Percentiles rank a stretch among this genome's conserved stretches.
These are phyloP conservation scores for Cotesia typhae DNA, from an alignment of 1,140 invertebrate species.

Conservation along the genomic window DNA sequence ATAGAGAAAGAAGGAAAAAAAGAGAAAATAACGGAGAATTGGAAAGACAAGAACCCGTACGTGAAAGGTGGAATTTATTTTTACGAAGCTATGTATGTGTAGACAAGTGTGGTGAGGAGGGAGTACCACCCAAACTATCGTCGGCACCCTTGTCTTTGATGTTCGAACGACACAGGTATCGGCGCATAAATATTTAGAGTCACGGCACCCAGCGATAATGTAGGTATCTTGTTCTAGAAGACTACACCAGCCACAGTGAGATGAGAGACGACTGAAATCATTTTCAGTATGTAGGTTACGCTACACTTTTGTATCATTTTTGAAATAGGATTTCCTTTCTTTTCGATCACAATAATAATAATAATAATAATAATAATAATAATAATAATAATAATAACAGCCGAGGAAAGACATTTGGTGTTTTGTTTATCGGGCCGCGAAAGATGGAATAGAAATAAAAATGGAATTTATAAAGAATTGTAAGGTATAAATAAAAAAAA, in stretches of 20 bases:
- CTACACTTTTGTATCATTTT: not conserved
- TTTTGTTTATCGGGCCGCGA: no score
- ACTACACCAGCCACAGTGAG: constrained; percentile 7
- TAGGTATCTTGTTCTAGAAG: constrained; percentile 41
- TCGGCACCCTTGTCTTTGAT: constrained; percentile 53
- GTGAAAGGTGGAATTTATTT: constrained; percentile 56
- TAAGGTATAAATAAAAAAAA: no score
- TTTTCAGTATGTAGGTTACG: constrained; percentile 7
- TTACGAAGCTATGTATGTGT: constrained; percentile 50
- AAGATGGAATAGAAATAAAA: no score
- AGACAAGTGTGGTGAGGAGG: constrained; percentile 41
- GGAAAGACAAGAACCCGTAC: constrained; percentile 11
- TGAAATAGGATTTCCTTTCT: no score
- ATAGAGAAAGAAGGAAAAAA: not conserved
- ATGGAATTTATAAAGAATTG: no score
- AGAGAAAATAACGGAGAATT: constrained; percentile 8
- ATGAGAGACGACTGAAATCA: constrained; percentile 24
- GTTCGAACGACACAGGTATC: constrained; percentile 53
- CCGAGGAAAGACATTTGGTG: no score
- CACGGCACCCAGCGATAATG: constrained; percentile 48
- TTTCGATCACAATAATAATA: no score
- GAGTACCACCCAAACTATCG: not conserved
- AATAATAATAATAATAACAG: no score
- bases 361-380: no score
- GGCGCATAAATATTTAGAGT: constrained; percentile 62